These are phyloP conservation scores for Chalcosyrphus nemorum DNA, from an alignment of 2,888 invertebrate species.

Conservation along the genomic window DNA sequence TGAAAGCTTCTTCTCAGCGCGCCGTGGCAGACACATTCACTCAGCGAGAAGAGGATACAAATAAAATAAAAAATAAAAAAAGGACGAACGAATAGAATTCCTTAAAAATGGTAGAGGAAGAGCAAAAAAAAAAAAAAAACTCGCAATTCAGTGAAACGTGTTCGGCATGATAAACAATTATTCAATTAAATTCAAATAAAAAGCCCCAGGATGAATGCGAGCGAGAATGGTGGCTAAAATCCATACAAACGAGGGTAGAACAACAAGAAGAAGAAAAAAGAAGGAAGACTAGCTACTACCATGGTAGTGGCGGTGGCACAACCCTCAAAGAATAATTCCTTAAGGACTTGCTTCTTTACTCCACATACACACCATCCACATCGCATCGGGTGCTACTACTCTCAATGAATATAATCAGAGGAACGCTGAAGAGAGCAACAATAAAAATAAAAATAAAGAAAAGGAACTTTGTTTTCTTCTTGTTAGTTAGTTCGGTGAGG, in stretches of 20 bases:
- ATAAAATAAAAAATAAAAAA: conserved; percentile 50
- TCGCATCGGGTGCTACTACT: conserved; percentile 13
- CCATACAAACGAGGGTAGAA: conserved; percentile 15
- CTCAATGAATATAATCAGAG: conserved; percentile 60
- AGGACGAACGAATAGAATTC: conserved; percentile 46
- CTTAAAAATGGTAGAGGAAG: conserved; percentile 36
- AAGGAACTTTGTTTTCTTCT: conserved; percentile 65
- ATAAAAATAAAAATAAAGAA: conserved; percentile 37
- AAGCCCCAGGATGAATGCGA: conserved; percentile 75
- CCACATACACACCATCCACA: conserved; percentile 17
- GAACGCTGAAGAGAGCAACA: conserved; percentile 50
- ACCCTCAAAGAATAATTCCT: conserved; percentile 71
- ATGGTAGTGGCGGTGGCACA: conserved; percentile 34
- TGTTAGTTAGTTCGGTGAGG: conserved; percentile 64
- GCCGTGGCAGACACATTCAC: conserved; percentile 70
- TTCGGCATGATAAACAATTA: conserved; percentile 80
- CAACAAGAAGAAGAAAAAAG: conserved; percentile 71
- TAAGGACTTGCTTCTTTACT: conserved; percentile 65
- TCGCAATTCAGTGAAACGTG: conserved; percentile 76
- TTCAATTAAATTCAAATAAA: conserved; percentile 82
- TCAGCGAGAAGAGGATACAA: conserved; percentile 63
- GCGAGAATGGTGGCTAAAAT: conserved; percentile 39
- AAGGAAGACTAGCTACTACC: conserved; percentile 22
- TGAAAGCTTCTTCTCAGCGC: conserved; percentile 57
- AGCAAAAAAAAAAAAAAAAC: conserved; percentile 69